Base-by-base conservation (phyloP, 2,113 vertebrate species). In the Columbina picui region DNA sequence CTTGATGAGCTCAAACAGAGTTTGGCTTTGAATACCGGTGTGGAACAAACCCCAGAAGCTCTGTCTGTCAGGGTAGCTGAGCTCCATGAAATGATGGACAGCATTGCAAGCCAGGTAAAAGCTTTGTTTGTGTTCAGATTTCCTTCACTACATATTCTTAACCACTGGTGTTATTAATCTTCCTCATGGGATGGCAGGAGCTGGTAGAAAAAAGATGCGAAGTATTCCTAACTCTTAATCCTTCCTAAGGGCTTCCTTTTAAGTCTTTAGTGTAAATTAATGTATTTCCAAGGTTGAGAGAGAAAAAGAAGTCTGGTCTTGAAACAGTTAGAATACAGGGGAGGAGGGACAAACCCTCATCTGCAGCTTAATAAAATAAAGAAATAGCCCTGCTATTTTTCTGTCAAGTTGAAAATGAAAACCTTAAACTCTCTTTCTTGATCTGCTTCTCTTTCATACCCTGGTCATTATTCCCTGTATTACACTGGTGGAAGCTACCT, bases 91-190 rank as follows among this genome's bases (percentile, higher is more conserved):
- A 97, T 97, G 93, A 96, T 97, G 69, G 89, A 55, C 30, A 79
- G 52, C 21, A 94, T 98, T 71, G 61, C 23, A 26, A 94, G 63
- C n/a, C 98, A 98, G 98, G 99, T 99, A 94, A 75, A 59, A 92
- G 41, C 30, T 75, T 89, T 52, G 15, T 79, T 74, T 70, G 18
- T 49, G 9, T 89, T 39, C 34, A 32, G 32, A 2, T 78, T 87
- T 85, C 64, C 57, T 81, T 55, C 26, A 23, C 9, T 59, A 30
- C 3, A 1, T 47, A 7, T 18, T 57, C 56, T 79, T 71, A 60
- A 45, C 21, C 47, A 60, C 23, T 30, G 52, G 1, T 19, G 27
- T 84, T 70, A 63, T 0, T 63, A 12, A 30, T 76, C 14, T 12
- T 70, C 57, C 39, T 32, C 38, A 13, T 20, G 39, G 15, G 52